Evolutionary conservation across 2,113 vertebrate genomes (phyloP), one percentile per base, ranked within the genome.

Genomic region (Argyrosomus japonicus): DNA sequence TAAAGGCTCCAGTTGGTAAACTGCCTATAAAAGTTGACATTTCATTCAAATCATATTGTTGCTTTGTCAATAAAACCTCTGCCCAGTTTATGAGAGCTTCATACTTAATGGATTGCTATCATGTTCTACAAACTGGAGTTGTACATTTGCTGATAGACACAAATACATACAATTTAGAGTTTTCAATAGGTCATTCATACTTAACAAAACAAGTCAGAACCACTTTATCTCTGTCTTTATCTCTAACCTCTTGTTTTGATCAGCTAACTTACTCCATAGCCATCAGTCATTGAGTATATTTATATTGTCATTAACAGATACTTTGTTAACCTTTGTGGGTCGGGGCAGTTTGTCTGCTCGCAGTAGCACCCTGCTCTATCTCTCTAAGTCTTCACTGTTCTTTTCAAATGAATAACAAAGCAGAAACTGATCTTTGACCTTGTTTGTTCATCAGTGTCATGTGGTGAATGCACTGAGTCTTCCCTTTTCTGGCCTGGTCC

Each of bases 361-460:
- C 23, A 19, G 23, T 6, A 7, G 19, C 15, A 61, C 21, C 27
- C 9, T 36, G 27, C 47, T 51, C 5, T 8, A 5, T 5, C 43
- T 40, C 18, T 12, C 18, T 12, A 12, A 45, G 12, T 18, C 27
- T 61, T 80, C 13, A 3, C 0, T 36, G 23, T 45, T 43, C 15
- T 82, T 53, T 29, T 9, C 9, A 11, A 36, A 13, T 75, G 6
- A 32, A 5, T 67, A 56, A 29, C 19, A 0, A n/a, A 13, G 17
- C n/a, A 77, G 23, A 47, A 83, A 57, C 13, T 82, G 78, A 83
- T 45, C 74, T 83, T 87, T 91, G 76, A 62, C 68, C 71, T 65
- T 77, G 74, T 84, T 79, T 78, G 50, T 60, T 69, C 53, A 70
- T 3, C 75, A 87, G 87, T 56, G 68, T 76, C 83, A 83, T 83